A percentile compares a stretch with the other conserved stretches of the same genome.
These are phyloP conservation scores for Mormyrus proboscirostris DNA, from an alignment of 2,797 vertebrate genomes.

Conservation along the genomic window DNA sequence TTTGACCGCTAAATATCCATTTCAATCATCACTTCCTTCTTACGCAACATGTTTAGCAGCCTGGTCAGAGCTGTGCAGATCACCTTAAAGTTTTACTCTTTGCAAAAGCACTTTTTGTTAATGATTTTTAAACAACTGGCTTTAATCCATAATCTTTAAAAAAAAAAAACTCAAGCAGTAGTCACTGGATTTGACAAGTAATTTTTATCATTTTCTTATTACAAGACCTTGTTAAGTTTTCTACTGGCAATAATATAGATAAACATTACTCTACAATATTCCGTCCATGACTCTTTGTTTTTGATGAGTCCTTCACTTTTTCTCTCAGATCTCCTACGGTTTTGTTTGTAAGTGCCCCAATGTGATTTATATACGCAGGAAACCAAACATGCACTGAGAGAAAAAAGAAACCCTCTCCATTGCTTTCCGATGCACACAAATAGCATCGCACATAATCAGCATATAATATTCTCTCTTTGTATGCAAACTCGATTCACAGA, in stretches of 20 bases:
- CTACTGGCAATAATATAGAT: neutral
- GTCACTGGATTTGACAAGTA: neutral
- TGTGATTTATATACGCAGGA: neutral
- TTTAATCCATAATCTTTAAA: neutral
- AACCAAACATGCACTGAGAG: neutral
- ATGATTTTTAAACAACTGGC: neutral
- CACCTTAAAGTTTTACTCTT: neutral
- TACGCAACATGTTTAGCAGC: neutral
- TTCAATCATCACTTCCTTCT: neutral
- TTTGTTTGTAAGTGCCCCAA: neutral
- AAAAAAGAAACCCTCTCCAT: neutral
- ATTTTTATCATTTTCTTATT: neutral
- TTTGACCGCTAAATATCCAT: neutral
- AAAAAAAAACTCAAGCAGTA: neutral
- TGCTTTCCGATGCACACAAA: slow-evolving; percentile 1
- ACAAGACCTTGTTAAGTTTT: neutral
- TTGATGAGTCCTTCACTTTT: neutral
- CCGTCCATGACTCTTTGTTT: neutral
- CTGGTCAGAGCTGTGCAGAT: neutral
- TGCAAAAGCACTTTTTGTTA: neutral
- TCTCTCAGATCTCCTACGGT: neutral
- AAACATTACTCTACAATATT: neutral
- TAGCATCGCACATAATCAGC: neutral
- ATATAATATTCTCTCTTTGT: slow-evolving; percentile 11
- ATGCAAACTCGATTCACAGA: neutral